Percentiles rank a stretch among this genome's conserved stretches.
Conservation (phyloP, 1,140 invertebrate species). For the Steinernema khuongi region DNA sequence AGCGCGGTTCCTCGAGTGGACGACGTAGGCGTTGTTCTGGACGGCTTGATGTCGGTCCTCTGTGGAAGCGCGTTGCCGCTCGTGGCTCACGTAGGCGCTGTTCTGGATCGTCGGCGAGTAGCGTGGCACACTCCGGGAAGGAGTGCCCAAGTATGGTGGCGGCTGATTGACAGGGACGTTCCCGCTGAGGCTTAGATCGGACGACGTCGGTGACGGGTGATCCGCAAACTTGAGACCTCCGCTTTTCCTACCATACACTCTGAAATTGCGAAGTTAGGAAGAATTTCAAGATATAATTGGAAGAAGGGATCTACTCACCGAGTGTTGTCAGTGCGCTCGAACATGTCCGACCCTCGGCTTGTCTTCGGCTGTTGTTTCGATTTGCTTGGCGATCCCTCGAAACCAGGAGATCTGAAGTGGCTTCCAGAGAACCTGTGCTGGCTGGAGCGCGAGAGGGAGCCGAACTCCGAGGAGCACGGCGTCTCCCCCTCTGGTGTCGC, state of each 20-base stretch:
- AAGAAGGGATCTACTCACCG: not conserved
- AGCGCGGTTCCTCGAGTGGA: too few relatives aligned
- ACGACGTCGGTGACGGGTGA: not conserved
- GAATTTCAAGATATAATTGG: not conserved
- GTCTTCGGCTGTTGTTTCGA: not conserved
- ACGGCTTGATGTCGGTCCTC: too few relatives aligned
- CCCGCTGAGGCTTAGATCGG: not conserved
- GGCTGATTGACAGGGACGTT: not conserved
- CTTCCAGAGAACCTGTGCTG: not conserved
- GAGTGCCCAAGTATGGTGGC: not conserved
- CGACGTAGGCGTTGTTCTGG: too few relatives aligned
- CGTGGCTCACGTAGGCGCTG: not conserved
- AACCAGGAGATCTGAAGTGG: not conserved
- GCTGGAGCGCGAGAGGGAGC: not conserved
- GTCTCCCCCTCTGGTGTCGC: not conserved
- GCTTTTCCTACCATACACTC: not conserved
- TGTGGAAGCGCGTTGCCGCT: not conserved
- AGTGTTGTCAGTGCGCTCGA: not conserved
- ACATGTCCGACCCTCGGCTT: not conserved
- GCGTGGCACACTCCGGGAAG: not conserved
- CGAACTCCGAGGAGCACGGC: not conserved
- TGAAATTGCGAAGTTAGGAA: not conserved
- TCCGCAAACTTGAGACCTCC: too few relatives aligned
- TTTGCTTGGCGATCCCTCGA: constrained; percentile 12
- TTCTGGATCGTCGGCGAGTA: not conserved